Evolutionary conservation across 64 coral and sea anemone genomes (phyloP), one percentile per base, ranked within the genome.

Genomic region (Acropora tenuis): DNA sequence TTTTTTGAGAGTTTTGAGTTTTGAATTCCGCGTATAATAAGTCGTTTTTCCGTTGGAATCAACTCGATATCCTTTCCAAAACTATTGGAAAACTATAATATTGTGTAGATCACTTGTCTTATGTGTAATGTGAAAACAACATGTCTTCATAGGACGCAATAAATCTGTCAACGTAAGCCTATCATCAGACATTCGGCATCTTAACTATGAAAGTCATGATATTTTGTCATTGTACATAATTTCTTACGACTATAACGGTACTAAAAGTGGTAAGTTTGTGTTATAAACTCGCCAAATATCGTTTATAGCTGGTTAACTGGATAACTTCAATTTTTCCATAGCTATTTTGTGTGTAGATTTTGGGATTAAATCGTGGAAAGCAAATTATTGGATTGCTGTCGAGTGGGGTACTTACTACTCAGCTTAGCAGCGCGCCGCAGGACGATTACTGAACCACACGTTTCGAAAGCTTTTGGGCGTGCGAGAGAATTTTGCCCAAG

Each of bases 161-260:
- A 85, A 72, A 72, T 72, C 82, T 71, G 63, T 85, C 82, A 85
- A 71, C 6, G 9, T n/a, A 18, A 84, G 18, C 20, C 15, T 71
- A 9, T 44, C 61, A 3, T 41, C 8, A n/a, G n/a, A 69, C 19
- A 30, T 66, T 49, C 46, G 82, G 43, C 18, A 85, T 85, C 82
- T 85, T 85, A 19, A 19, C 47, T 50, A 72, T 85, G 58, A 10
- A 20, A 40, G 61, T 5, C 48, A 71, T 84, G 30, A 30, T 30
- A 18, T 71, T 5, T 71, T 6, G 16, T 20, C 53, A 63, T 43
- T 43, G 12, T 69, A 17, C 18, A 19, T 43, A 53, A 6, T 47
- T 72, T n/a, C 50, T 18, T 15, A 47, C 8, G 48, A n/a, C 11
- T 71, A 30, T 71, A 8, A 8, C 4, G 17, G 2, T 3, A 1